Percentiles rank a stretch among this genome's conserved stretches.
Evolutionary conservation across 2,888 invertebrate species (phyloP).

Genomic region (Busseola fusca): DNA sequence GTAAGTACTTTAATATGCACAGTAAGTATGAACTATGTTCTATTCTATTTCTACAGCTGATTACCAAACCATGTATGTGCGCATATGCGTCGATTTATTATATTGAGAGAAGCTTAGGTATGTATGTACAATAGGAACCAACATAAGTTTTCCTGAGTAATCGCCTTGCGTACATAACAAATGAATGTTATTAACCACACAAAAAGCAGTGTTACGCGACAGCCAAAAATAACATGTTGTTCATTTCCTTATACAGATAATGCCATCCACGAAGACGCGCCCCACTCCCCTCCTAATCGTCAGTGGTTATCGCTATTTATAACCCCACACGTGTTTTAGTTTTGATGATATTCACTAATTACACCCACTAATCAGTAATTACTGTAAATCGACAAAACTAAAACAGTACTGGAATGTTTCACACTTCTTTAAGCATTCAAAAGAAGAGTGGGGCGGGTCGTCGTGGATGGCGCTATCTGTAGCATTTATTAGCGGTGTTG

Average conservation of each 20-base stretch:
- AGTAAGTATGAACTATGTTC: background rate
- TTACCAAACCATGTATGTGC: background rate
- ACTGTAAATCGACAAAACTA: too few species aligned
- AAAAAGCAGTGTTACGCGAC: background rate
- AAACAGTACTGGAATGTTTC: too few species aligned
- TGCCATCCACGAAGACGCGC: too few species aligned
- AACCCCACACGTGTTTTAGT: too few species aligned
- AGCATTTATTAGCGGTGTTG: background rate
- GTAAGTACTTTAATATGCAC: background rate
- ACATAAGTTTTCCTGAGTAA: constrained; percentile 10
- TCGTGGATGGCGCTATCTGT: too few species aligned
- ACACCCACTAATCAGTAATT: too few species aligned
- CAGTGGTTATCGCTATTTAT: too few species aligned
- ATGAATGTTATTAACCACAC: background rate
- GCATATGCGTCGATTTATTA: background rate
- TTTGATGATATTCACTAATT: too few species aligned
- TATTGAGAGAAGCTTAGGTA: background rate
- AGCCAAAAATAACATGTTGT: background rate
- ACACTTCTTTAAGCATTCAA: too few species aligned
- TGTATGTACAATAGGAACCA: background rate
- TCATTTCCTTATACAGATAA: background rate
- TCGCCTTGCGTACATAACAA: background rate
- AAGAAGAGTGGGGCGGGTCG: too few species aligned
- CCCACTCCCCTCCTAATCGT: too few species aligned
- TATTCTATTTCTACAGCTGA: constrained; percentile 2